A percentile compares a stretch with the other conserved stretches of the same genome.
Evolutionary conservation across 2,113 vertebrate species (phyloP).

Genomic region (Lichenostomus cassidix): DNA sequence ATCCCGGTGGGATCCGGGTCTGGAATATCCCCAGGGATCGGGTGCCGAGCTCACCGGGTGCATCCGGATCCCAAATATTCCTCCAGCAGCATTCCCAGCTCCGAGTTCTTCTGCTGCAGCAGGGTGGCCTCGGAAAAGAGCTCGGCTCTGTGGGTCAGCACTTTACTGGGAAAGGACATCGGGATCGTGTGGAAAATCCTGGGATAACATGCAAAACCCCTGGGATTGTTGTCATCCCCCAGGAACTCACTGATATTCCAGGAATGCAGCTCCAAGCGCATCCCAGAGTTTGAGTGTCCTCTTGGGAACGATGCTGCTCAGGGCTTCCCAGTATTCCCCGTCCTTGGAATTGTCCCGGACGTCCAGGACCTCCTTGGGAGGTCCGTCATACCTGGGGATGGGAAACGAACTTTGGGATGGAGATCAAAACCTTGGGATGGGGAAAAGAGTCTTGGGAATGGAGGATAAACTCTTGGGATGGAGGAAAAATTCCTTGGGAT

Average conservation of each 20-base stretch:
- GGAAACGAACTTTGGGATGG: background rate
- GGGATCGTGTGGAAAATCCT: background rate
- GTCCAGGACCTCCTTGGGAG: background rate
- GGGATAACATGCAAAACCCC: rapidly evolving
- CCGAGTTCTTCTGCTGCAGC: slow-evolving; percentile 9
- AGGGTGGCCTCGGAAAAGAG: background rate
- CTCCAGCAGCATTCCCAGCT: background rate
- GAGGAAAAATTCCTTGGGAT: rapidly evolving
- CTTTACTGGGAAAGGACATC: background rate
- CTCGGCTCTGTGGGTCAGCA: background rate
- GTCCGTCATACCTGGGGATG: background rate
- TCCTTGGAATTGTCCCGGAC: slow-evolving; percentile 66
- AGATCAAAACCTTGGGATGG: background rate
- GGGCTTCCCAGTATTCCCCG: slow-evolving; percentile 77
- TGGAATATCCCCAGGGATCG: background rate
- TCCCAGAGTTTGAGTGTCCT: slow-evolving; percentile 80
- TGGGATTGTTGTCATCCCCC: too few relatives aligned
- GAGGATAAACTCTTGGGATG: rapidly evolving
- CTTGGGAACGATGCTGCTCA: slow-evolving; percentile 70
- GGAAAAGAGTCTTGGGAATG: rapidly evolving
- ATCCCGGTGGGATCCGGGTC: background rate
- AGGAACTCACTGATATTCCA: slow-evolving; percentile 82
- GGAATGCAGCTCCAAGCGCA: slow-evolving; percentile 56
- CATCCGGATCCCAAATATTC: rapidly evolving
- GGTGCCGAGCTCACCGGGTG: rapidly evolving